A percentile compares a stretch with the other conserved stretches of the same genome.
These are phyloP conservation scores for Microtus oregoni DNA, from an alignment of 2,113 vertebrate species.

Conservation along the genomic window DNA sequence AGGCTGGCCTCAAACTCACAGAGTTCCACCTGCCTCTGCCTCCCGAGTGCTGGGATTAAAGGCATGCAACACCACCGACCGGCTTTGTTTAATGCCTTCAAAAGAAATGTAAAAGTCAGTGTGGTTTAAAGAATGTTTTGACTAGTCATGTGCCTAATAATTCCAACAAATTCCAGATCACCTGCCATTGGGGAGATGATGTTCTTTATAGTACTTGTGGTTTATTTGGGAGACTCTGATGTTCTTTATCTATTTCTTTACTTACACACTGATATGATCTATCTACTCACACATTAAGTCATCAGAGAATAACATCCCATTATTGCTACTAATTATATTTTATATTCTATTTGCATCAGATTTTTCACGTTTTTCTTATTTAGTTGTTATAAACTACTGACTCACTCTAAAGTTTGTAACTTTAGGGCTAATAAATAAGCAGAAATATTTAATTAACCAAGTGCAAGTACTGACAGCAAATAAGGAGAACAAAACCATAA, in stretches of 20 bases:
- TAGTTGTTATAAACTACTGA: background rate
- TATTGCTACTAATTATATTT: background rate
- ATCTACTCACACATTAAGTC: background rate
- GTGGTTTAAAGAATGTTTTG: background rate
- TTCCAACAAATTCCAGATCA: background rate
- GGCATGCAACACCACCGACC: too few relatives aligned
- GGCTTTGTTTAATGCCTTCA: background rate
- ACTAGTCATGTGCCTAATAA: background rate
- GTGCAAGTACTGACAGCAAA: background rate
- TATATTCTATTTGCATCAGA: background rate
- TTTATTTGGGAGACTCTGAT: background rate
- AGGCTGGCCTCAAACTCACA: too few relatives aligned
- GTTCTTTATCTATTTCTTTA: background rate
- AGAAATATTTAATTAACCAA: conserved; percentile 1
- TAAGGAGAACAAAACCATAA: background rate
- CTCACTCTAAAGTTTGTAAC: background rate
- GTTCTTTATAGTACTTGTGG: background rate
- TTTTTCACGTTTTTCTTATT: background rate
- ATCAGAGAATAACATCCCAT: background rate
- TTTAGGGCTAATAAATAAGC: background rate
- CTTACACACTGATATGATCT: background rate
- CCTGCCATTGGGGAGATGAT: background rate
- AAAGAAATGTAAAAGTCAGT: background rate
- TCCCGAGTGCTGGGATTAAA: too few relatives aligned
- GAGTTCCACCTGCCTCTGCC: too few relatives aligned